These are phyloP conservation scores for Aporrectodea caliginosa DNA, from an alignment of 1,140 invertebrate species.

Conservation along the genomic window DNA sequence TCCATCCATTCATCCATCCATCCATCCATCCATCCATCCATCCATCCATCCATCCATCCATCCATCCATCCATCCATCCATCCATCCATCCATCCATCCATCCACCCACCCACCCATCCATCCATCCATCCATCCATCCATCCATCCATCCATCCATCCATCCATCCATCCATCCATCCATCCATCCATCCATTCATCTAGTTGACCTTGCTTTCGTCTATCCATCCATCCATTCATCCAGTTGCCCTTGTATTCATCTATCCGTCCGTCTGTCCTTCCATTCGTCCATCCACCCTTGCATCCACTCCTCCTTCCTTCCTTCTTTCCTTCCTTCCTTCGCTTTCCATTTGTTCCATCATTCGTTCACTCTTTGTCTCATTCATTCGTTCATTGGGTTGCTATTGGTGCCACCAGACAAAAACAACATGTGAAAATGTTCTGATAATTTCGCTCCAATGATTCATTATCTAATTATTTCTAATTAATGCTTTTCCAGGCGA, in stretches of 20 bases:
- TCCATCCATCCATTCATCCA: slow-evolving; percentile 6
- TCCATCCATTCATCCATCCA: too few species aligned
- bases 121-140: slow-evolving; percentile 14
- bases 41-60: slow-evolving; percentile 16
- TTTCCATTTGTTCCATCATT: too few species aligned
- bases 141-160: slow-evolving; percentile 6
- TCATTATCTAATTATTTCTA: too few species aligned
- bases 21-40: too few species aligned
- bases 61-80: slow-evolving; percentile 16
- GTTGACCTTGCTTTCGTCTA: too few species aligned
- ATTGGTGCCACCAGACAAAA: too few species aligned
- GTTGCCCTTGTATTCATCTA: not conserved
- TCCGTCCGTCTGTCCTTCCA: slow-evolving; percentile 3
- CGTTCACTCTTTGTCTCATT: too few species aligned
- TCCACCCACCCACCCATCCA: too few species aligned
- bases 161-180: slow-evolving; percentile 6
- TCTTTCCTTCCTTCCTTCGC: not conserved
- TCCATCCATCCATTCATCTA: slow-evolving; percentile 6
- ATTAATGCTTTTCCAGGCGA: too few species aligned
- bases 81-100: slow-evolving; percentile 16
- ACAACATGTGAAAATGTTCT: too few species aligned
- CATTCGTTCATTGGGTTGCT: too few species aligned
- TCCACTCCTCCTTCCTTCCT: not conserved
- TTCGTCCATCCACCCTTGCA: not conserved
- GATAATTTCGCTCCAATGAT: too few species aligned